These are phyloP conservation scores for Silurus lanzhouensis DNA, from an alignment of 2,797 vertebrate genomes.

Conservation along the genomic window DNA sequence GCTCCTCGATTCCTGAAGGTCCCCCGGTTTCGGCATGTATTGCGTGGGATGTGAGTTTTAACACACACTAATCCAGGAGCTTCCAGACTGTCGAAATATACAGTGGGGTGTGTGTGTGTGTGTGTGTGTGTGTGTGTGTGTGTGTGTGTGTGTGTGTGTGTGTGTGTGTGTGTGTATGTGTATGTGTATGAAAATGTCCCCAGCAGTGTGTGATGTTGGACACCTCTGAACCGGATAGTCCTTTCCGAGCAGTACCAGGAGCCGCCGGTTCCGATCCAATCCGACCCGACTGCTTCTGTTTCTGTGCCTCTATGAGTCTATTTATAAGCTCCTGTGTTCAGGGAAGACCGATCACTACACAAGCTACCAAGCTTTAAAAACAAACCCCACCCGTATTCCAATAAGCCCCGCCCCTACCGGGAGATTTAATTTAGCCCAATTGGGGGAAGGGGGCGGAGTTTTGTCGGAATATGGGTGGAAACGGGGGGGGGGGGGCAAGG, in stretches of 20 bases:
- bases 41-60: slow-evolving; percentile 13
- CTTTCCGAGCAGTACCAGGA: background rate
- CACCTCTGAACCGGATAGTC: slow-evolving; percentile 2
- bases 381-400: background rate
- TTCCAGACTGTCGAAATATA: background rate
- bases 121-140: too few relatives aligned
- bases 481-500: background rate
- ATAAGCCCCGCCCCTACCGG: background rate
- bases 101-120: too few relatives aligned
- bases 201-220: slow-evolving; percentile 3
- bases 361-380: slow-evolving; percentile 14
- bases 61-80: slow-evolving; percentile 31
- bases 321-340: slow-evolving; percentile 51
- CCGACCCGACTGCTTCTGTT: slow-evolving; percentile 15
- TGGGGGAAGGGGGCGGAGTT: background rate
- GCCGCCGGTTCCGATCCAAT: slow-evolving; percentile 34
- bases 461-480: background rate
- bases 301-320: slow-evolving; percentile 31
- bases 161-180: too few relatives aligned
- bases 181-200: background rate
- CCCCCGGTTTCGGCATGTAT: slow-evolving; percentile 76
- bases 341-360: slow-evolving; percentile 67
- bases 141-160: too few relatives aligned
- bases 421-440: too few relatives aligned
- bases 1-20: slow-evolving; percentile 67